Evolutionary conservation across 2,888 invertebrate species (phyloP).

Genomic region (Heliconius aoede): DNA sequence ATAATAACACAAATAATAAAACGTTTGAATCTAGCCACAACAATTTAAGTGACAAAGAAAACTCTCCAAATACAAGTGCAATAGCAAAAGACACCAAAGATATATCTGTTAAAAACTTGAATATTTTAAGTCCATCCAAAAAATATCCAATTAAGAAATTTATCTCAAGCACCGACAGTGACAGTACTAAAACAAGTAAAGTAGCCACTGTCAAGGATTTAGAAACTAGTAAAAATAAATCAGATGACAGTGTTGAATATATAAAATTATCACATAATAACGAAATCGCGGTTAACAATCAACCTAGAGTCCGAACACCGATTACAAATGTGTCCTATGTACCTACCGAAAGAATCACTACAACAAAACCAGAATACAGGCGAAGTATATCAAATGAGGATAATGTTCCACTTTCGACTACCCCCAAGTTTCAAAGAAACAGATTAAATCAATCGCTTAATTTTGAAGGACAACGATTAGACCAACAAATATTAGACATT

Average conservation of each 20-base stretch:
- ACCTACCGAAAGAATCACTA: slow-evolving; percentile 69
- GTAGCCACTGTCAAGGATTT: slow-evolving; percentile 78
- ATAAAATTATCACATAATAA: slow-evolving; percentile 76
- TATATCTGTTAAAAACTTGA: slow-evolving; percentile 71
- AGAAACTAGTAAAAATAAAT: slow-evolving; percentile 74
- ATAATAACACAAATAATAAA: slow-evolving; percentile 57
- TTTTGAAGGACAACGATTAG: slow-evolving; percentile 76
- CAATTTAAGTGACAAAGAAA: slow-evolving; percentile 65
- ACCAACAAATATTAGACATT: slow-evolving; percentile 80
- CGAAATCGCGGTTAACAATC: slow-evolving; percentile 79
- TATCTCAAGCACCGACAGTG: slow-evolving; percentile 70
- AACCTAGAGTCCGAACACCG: slow-evolving; percentile 78
- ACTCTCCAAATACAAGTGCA: slow-evolving; percentile 71
- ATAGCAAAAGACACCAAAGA: slow-evolving; percentile 80
- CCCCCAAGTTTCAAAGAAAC: slow-evolving; percentile 79
- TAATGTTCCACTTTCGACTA: slow-evolving; percentile 62
- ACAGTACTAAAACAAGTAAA: slow-evolving; percentile 73
- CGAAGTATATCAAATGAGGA: slow-evolving; percentile 75
- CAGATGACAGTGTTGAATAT: slow-evolving; percentile 76
- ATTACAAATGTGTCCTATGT: slow-evolving; percentile 76
- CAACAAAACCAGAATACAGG: slow-evolving; percentile 64
- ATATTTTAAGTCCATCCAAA: slow-evolving; percentile 78
- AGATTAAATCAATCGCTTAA: slow-evolving; percentile 79
- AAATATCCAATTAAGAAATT: slow-evolving; percentile 79
- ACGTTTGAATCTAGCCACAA: slow-evolving; percentile 60